Evolutionary conservation across 2,797 vertebrate genomes (phyloP), one percentile per base, ranked within the genome.

Genomic region (Kryptolebias ocellatus): DNA sequence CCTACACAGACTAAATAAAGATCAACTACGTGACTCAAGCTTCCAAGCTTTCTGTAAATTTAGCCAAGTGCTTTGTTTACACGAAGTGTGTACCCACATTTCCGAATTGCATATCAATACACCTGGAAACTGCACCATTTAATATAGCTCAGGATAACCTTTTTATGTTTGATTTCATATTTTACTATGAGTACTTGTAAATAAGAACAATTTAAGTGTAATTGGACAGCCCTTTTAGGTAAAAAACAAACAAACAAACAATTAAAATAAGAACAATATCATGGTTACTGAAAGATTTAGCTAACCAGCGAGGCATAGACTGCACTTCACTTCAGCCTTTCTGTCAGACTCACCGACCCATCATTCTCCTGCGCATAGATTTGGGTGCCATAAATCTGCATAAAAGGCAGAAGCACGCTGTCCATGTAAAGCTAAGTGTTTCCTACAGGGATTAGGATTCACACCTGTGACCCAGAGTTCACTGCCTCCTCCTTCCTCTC

Each of bases 391-490:
- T 90, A 90, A 90, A 91, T 86, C 83, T 83, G 81, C 86, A 86
- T 85, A 86, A 86, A 88, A 89, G 76, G 84, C 84, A 69, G 70
- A 60, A 74, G 77, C 79, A 67, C 42, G 74, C 74, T 51, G 73
- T 80, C 88, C 63, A 79, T 49, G 78, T 67, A 73, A 63, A 52
- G 53, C 74, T 89, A 88, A 89, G 83, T 87, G 83, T 90, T 87
- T 85, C 80, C 84, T 74, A 60, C 72, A 27, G 76, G 81, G 83
- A 86, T 81, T 76, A 78, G 87, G 79, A 88, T 84, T 83, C 83
- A 78, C 81, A 88, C 87, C 77, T 70, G 79, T 83, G 89, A 85
- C 87, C 89, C 50, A 42, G 12, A 16, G 82, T 83, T 83, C 76
- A 75, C 64, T 1, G 47, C 74, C 12, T 17, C 76, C 68, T 72